Evolutionary conservation across 2,113 vertebrate genomes (phyloP).

Genomic region (Xyliphius kryptos): DNA sequence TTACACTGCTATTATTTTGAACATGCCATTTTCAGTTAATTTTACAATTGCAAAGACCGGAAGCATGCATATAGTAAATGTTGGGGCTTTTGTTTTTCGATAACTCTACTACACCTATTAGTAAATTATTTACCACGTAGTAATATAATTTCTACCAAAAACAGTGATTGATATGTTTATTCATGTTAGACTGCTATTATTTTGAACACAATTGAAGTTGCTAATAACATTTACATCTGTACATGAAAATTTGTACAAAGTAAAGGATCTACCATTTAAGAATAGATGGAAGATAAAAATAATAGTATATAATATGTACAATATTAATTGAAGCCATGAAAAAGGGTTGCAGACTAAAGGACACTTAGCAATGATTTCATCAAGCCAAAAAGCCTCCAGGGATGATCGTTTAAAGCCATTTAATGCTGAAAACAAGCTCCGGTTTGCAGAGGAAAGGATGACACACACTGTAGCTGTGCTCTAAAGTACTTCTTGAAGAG

Average conservation of each 20-base stretch:
- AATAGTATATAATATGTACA: constrained; percentile 98
- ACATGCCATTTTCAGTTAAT: no score
- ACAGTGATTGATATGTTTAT: no score
- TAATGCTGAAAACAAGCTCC: constrained; percentile 63
- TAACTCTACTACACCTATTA: no score
- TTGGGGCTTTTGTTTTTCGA: no score
- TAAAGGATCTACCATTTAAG: constrained; percentile 97
- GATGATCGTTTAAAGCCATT: constrained; percentile 69
- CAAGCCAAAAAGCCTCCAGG: constrained; percentile 54
- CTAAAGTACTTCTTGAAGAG: constrained; percentile 10
- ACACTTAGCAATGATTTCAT: constrained; percentile 74
- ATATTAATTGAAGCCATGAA: constrained; percentile 84
- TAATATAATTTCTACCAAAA: no score
- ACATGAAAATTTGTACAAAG: constrained; percentile 98
- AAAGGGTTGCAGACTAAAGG: constrained; percentile 83
- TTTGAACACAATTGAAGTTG: no score
- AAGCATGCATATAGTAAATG: no score
- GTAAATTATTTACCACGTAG: no score
- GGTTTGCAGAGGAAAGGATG: constrained; percentile 12
- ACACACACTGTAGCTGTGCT: constrained; percentile 17
- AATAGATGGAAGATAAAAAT: constrained; percentile 88
- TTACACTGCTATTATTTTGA: no score
- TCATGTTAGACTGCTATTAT: no score
- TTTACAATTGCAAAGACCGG: no score
- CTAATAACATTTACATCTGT: constrained; percentile 77